A percentile compares a stretch with the other conserved stretches of the same genome.
Evolutionary conservation across 2,797 vertebrate genomes (phyloP).

Genomic region (Aratinga solstitialis): DNA sequence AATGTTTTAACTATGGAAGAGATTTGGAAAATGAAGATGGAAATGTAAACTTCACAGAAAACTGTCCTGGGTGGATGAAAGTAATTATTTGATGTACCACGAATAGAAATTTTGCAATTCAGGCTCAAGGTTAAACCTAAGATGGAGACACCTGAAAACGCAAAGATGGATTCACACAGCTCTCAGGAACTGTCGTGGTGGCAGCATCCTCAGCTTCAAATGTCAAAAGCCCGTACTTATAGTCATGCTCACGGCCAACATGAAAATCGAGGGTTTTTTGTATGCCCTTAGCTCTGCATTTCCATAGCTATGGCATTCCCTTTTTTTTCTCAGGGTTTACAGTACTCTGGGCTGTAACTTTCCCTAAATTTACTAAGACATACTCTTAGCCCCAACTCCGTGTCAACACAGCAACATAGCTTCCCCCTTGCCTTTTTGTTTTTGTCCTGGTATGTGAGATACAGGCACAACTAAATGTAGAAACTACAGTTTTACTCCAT

Average conservation of each 20-base stretch:
- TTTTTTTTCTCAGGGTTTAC: neutral
- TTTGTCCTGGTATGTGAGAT: neutral
- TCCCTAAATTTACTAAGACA: neutral
- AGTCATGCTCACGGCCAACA: neutral
- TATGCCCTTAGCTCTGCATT: neutral
- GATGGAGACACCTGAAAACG: neutral
- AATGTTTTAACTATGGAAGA: neutral
- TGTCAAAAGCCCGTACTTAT: neutral
- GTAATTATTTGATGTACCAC: neutral
- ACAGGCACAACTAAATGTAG: neutral
- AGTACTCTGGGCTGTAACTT: neutral
- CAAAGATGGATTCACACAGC: neutral
- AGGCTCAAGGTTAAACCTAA: constrained; percentile 19
- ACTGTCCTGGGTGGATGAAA: neutral
- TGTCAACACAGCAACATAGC: neutral
- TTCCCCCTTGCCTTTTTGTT: accelerated
- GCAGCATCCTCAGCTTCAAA: neutral
- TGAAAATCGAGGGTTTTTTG: neutral
- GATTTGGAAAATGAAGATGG: constrained; percentile 5
- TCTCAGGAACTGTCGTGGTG: neutral
- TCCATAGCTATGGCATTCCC: neutral
- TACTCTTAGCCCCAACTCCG: neutral
- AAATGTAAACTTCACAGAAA: neutral
- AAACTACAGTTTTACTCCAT: neutral
- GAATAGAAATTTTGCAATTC: neutral